phyloP scores from a whole-genome alignment of 2,797 vertebrate species.

The Cryptoblepharus egeriae region DNA sequence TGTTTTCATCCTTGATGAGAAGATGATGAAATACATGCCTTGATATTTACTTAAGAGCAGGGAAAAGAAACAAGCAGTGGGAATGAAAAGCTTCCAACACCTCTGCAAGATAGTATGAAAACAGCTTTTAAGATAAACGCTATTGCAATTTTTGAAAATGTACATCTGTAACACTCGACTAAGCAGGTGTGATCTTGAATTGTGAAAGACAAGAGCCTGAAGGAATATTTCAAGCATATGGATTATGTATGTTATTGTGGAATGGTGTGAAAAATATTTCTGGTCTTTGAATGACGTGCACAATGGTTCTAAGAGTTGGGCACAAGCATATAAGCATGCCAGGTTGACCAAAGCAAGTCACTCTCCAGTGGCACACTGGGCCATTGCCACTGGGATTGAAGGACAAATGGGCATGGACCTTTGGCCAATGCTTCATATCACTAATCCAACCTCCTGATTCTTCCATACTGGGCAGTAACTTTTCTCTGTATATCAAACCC shows the following conservation, averaged over 20 bases:
- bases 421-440: no score
- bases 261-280: not conserved
- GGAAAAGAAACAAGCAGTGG: slow-evolving; percentile 55
- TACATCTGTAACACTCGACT: slow-evolving; percentile 62
- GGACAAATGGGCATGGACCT: no score
- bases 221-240: slow-evolving; percentile 1
- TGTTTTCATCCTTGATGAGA: slow-evolving; percentile 54
- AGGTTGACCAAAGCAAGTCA: no score
- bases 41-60: slow-evolving; percentile 63
- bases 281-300: no score
- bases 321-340: no score
- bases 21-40: slow-evolving; percentile 62
- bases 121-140: slow-evolving; percentile 59
- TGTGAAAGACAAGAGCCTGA: slow-evolving; percentile 60
- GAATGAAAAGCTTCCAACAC: slow-evolving; percentile 37
- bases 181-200: slow-evolving; percentile 56
- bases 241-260: slow-evolving; percentile 36
- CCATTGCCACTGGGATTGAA: no score
- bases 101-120: slow-evolving; percentile 39
- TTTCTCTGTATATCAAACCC: no score
- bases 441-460: no score
- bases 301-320: no score
- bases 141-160: slow-evolving; percentile 59
- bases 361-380: no score
- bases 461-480: no score